phyloP scores from a whole-genome alignment of 2,888 invertebrate species.

The Rhagonycha fulva region DNA sequence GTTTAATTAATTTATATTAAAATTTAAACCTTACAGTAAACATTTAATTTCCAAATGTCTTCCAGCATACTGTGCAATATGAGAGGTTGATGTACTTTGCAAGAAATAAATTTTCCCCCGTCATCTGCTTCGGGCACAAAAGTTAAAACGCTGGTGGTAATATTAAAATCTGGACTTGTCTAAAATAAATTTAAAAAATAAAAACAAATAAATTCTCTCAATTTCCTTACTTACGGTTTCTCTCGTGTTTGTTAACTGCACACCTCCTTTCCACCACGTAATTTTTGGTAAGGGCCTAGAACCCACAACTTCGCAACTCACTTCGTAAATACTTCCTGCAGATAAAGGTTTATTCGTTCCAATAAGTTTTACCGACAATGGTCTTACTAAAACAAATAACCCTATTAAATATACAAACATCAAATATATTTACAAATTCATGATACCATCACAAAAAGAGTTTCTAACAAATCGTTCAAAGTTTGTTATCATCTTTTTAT shows the following conservation, averaged over 20 bases:
- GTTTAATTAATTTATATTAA: neutral
- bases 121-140: slow-evolving; percentile 81
- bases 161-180: slow-evolving; percentile 73
- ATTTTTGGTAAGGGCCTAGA: slow-evolving; percentile 74
- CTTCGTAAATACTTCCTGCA: slow-evolving; percentile 71
- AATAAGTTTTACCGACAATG: slow-evolving; percentile 69
- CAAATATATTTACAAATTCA: neutral
- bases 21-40: slow-evolving; percentile 76
- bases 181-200: slow-evolving; percentile 40
- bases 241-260: slow-evolving; percentile 66
- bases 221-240: slow-evolving; percentile 64
- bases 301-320: slow-evolving; percentile 75
- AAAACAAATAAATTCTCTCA: neutral
- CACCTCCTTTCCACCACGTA: slow-evolving; percentile 78
- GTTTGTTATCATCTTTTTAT: neutral
- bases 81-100: slow-evolving; percentile 76
- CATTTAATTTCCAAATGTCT: slow-evolving; percentile 80
- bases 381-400: slow-evolving; percentile 65
- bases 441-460: neutral
- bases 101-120: slow-evolving; percentile 75
- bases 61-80: slow-evolving; percentile 77
- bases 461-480: neutral
- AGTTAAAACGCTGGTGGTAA: slow-evolving; percentile 76
- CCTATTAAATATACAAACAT: neutral
- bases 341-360: slow-evolving; percentile 74